These are phyloP conservation scores for Sapayoa aenigma DNA, from an alignment of 2,113 vertebrate species.

Conservation along the genomic window DNA sequence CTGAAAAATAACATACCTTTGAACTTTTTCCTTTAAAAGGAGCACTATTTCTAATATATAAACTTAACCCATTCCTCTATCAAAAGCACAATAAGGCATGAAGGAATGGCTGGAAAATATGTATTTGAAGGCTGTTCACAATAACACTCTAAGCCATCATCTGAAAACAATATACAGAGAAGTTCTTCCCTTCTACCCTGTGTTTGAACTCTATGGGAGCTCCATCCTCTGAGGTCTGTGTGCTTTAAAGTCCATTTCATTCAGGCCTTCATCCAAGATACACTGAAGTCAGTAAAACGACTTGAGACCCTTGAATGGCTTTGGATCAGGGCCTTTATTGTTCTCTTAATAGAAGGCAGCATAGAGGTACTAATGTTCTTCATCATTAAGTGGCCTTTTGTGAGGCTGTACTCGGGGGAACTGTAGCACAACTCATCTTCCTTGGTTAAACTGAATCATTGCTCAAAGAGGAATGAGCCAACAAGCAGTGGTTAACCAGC, in stretches of 20 bases:
- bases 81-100: neutral
- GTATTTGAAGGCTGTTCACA: neutral
- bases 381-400: conserved; percentile 10
- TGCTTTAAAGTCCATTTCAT: conserved; percentile 10
- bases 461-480: neutral
- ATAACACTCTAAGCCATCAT: neutral
- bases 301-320: neutral
- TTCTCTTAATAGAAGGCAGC: conserved; percentile 4
- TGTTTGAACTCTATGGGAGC: conserved; percentile 21
- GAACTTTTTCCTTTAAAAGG: neutral
- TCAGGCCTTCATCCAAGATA: conserved; percentile 59
- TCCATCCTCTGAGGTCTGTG: conserved; percentile 18
- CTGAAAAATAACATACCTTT: neutral
- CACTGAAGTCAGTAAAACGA: conserved; percentile 13
- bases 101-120: neutral
- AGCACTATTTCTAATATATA: neutral
- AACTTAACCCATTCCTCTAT: neutral
- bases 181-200: neutral
- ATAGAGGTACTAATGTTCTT: neutral
- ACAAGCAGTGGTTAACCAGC: conserved; percentile 32
- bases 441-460: conserved; percentile 6
- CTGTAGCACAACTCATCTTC: neutral
- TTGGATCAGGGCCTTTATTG: conserved; percentile 50
- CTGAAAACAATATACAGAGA: conserved; percentile 18
- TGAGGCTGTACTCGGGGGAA: neutral